Evolutionary conservation across 1,140 invertebrate genomes (phyloP), one percentile per base, ranked within the genome.

Genomic region (Piezodorus guildinii): DNA sequence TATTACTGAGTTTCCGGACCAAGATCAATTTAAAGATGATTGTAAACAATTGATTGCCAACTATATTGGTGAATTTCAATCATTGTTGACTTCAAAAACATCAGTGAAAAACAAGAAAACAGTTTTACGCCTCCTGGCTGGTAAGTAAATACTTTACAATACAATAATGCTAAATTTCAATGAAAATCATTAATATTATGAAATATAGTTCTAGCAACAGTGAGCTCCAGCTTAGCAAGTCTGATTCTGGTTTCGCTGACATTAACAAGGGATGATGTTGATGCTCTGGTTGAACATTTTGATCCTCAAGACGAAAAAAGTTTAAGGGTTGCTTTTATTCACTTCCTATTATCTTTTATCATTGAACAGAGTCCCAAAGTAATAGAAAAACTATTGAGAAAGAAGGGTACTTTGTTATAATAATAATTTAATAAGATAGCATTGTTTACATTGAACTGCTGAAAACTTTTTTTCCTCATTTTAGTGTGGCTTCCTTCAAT

Each of bases 31-130:
- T 6, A 15, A 25, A 25, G 52, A 56, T 23, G 52, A 56, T 16
- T 56, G 52, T 56, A 56, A 56, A 56, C 52, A 56, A 15, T 56
- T 56, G 9, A 56, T 56, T 23, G 15, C 52, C 15, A 25, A 56
- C 14, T 56, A 56, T 56, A 56, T 56, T 25, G 52, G 52, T 9
- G 52, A 56, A 25, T 23, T 56, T 8, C 52, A 56, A 14, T 21
- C 52, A 17, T 5, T 56, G 5, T 25, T 56, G 23, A 23, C 23
- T 21, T 56, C 23, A 23, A 56, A 56, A 23, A 56, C 52, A 17
- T 23, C 23, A 21, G 17, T 23, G 10, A 56, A 56, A 23, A 19
- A 56, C 21, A 56, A 56, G 14, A 56, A 56, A 56, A 25, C 27
- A 9, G 21, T 56, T 6, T 56, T 56, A 23, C 19, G 23, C 19